Base-by-base conservation (phyloP, 2,797 vertebrate genomes). In the Linurgus olivaceus region DNA sequence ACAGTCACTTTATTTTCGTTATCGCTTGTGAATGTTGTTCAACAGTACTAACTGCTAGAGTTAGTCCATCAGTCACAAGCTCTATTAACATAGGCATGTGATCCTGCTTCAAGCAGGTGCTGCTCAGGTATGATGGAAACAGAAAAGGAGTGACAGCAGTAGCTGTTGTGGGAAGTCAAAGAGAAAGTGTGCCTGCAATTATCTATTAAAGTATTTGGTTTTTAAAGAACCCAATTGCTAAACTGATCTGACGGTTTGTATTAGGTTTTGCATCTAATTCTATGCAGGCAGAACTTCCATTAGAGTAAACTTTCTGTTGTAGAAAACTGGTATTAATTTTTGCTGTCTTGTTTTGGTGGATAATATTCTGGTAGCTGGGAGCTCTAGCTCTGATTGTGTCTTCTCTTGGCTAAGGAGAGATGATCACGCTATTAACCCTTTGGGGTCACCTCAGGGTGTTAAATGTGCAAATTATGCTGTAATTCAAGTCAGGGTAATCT, bases 41-140 rank as follows among this genome's bases (percentile, higher is more conserved):
- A 38, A 7, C 13, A 37, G 26, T 59, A 3, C 26, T 71, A 28
- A 51, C 55, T 9, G 2, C 24, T 82, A 14, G 37, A 81, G 47
- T 86, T 66, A 55, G 37, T 52, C 55, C 2, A 1, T 78, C 31
- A n/a, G 48, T 67, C 35, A 45, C 52, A 57, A 61, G 29, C 45
- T 80, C 33, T 77, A 0, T 68, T 73, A 58, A 73, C 78, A 25
- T 1, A 75, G 45, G 50, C 72, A 77, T 51, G 54, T 72, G 38
- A 72, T 86, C 33, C 40, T 78, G 55, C 80, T 82, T 78, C 40
- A 57, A 85, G 71, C 40, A 76, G 37, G n/a, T 31, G 71, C 29
- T 85, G 52, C 35, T 95, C 55, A 92, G 83, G 38, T 93, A 33
- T 85, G 45, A 45, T 51, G 29, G 63, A 73, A 83, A 63, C 35